Evolutionary conservation across 2,113 vertebrate genomes (phyloP).

Genomic region (Tenrec ecaudatus): DNA sequence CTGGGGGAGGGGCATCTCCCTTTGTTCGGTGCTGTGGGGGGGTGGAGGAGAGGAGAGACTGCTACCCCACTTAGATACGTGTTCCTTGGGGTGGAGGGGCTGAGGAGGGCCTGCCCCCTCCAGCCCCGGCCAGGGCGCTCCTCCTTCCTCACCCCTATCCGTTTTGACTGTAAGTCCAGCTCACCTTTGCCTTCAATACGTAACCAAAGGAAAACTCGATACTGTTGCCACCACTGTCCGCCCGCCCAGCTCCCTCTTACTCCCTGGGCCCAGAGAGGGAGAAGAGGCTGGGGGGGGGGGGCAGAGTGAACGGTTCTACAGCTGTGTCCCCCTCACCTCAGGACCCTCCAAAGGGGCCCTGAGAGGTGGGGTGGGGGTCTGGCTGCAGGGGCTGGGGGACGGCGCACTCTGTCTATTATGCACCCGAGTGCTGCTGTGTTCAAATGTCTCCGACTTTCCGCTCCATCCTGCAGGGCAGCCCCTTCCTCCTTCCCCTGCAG

Average conservation of each 20-base stretch:
- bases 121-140: constrained; percentile 73
- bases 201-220: constrained; percentile 87
- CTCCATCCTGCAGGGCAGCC: constrained; percentile 64
- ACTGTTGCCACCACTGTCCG: constrained; percentile 81
- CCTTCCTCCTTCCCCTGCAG: constrained; percentile 64
- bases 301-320: constrained; percentile 74
- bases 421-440: constrained; percentile 78
- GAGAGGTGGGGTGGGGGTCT: constrained; percentile 55
- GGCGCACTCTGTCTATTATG: constrained; percentile 80
- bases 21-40: constrained; percentile 73
- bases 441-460: constrained; percentile 80
- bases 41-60: constrained; percentile 69
- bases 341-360: constrained; percentile 57
- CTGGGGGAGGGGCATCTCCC: constrained; percentile 75
- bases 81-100: constrained; percentile 77
- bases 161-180: constrained; percentile 74
- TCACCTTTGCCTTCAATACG: constrained; percentile 86
- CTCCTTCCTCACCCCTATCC: constrained; percentile 70
- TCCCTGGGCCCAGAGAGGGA: constrained; percentile 71
- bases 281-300: constrained; percentile 64
- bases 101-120: constrained; percentile 68
- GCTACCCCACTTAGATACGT: constrained; percentile 70
- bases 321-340: constrained; percentile 62
- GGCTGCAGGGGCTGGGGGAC: constrained; percentile 53
- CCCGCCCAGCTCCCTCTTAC: constrained; percentile 75